These are phyloP conservation scores for Apogon hyalosoma DNA, from an alignment of 2,797 vertebrate species.

Conservation along the genomic window DNA sequence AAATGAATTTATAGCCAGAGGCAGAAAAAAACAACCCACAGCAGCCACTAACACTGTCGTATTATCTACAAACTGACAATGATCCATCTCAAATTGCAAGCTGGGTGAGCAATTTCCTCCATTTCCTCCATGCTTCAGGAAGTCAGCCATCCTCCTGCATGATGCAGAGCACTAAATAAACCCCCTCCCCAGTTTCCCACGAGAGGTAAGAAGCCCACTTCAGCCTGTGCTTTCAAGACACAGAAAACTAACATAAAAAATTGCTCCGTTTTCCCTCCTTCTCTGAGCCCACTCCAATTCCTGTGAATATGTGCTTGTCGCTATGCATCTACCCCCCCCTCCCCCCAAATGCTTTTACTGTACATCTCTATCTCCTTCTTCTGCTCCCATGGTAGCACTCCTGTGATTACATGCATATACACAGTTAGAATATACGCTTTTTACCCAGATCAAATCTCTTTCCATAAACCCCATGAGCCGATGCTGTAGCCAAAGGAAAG, in stretches of 20 bases:
- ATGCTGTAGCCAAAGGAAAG: conserved; percentile 54
- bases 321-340: conserved; percentile 24
- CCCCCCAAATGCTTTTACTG: conserved; percentile 18
- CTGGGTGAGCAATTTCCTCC: conserved; percentile 1
- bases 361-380: conserved; percentile 33
- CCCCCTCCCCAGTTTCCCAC: conserved; percentile 6
- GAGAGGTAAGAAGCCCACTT: conserved; percentile 27
- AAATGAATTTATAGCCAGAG: not conserved
- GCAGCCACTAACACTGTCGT: not conserved
- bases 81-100: not conserved
- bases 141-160: conserved; percentile 11
- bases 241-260: conserved; percentile 42
- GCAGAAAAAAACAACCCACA: not conserved
- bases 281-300: conserved; percentile 48
- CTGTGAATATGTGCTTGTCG: conserved; percentile 29
- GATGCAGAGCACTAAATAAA: conserved; percentile 5
- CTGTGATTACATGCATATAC: conserved; percentile 39
- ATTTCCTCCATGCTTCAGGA: not conserved
- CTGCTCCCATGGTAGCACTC: conserved; percentile 39
- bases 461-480: conserved; percentile 43
- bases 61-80: not conserved
- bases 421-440: conserved; percentile 27
- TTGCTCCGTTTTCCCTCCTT: conserved; percentile 6
- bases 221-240: conserved; percentile 18
- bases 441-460: conserved; percentile 61